phyloP scores from a whole-genome alignment of 2,113 vertebrate species.

The Narcine bancroftii region DNA sequence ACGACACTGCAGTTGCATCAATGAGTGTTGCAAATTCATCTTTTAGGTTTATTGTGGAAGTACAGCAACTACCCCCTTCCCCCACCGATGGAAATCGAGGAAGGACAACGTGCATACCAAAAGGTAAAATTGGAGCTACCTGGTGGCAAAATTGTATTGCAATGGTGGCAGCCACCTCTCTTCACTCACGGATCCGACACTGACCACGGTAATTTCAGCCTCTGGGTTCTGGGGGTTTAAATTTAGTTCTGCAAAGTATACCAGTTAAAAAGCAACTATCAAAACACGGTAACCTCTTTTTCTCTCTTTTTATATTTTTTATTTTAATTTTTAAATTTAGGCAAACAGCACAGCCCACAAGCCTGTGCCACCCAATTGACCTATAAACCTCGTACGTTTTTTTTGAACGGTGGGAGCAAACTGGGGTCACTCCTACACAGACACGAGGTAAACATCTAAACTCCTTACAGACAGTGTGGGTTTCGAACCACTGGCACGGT shows the following conservation, averaged over 20 bases:
- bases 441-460: no score
- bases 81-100: neutral
- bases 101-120: neutral
- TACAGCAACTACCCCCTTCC: neutral
- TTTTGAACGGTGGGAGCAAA: no score
- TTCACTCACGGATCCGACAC: slow-evolving; percentile 45
- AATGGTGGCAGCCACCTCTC: slow-evolving; percentile 42
- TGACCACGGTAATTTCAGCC: slow-evolving; percentile 48
- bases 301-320: neutral
- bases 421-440: no score
- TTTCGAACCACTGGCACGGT: no score
- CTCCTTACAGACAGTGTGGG: no score
- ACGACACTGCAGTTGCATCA: neutral
- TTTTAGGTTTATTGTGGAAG: neutral
- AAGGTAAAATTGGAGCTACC: slow-evolving; percentile 44
- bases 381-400: no score
- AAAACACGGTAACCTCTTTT: neutral
- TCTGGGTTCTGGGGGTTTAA: slow-evolving; percentile 62
- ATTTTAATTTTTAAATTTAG: neutral
- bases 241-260: slow-evolving; percentile 56
- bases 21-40: neutral
- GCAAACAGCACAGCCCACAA: no score
- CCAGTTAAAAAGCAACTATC: neutral
- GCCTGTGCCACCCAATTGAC: no score
- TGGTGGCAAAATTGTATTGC: slow-evolving; percentile 48